phyloP scores from a whole-genome alignment of 1,140 invertebrate species.

The Ceratina calcarata region DNA sequence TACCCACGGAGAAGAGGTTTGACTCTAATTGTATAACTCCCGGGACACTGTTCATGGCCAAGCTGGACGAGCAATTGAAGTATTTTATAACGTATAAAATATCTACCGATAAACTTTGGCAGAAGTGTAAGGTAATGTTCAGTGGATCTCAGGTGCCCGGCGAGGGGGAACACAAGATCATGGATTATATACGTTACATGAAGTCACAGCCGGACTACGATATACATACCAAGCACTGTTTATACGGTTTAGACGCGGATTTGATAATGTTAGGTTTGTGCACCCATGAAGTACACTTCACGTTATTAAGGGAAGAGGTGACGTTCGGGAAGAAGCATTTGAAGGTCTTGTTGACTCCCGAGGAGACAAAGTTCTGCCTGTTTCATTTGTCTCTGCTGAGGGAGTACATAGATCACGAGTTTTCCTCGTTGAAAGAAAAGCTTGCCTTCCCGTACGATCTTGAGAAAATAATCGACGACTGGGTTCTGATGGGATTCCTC shows the following conservation, averaged over 20 bases:
- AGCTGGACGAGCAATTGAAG: conserved; percentile 91
- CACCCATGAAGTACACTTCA: conserved; percentile 97
- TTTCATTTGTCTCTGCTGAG: conserved; percentile 94
- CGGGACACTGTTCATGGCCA: conserved; percentile 94
- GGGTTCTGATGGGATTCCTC: conserved; percentile 96
- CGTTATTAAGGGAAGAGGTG: conserved; percentile 94
- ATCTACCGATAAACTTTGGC: conserved; percentile 91
- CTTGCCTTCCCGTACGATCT: conserved; percentile 79
- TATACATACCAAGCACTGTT: conserved; percentile 94
- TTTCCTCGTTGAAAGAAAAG: conserved; percentile 86
- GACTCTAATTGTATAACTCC: conserved; percentile 99
- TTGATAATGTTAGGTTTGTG: conserved; percentile 96
- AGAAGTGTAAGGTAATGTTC: conserved; percentile 88
- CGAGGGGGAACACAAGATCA: conserved; percentile 99
- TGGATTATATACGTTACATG: conserved; percentile 97
- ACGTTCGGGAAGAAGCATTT: conserved; percentile 86
- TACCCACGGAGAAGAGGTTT: conserved; percentile 90
- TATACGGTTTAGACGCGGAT: conserved; percentile 98
- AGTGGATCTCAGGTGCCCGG: conserved; percentile 95
- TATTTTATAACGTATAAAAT: conserved; percentile 95
- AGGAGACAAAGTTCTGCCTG: conserved; percentile 95
- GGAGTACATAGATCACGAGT: conserved; percentile 97
- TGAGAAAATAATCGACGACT: conserved; percentile 89
- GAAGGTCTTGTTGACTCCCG: conserved; percentile 83
- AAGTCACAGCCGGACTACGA: conserved; percentile 91